Evolutionary conservation across 1,140 invertebrate species (phyloP).

Genomic region (Rhopalosiphum padi): DNA sequence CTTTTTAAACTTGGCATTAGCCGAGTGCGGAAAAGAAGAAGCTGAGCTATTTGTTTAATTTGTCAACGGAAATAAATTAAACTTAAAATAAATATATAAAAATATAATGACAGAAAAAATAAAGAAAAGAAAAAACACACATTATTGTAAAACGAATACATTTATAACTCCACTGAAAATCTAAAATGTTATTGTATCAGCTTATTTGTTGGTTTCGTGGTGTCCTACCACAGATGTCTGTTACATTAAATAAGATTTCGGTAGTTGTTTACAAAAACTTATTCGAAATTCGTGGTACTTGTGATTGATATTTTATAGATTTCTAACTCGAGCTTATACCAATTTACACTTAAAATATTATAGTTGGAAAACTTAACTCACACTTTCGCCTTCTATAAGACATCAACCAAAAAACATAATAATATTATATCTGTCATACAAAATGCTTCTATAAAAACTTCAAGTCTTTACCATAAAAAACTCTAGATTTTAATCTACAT

Average conservation of each 20-base stretch:
- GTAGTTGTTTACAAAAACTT: neutral
- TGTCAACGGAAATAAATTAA: neutral
- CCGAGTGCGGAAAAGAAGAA: neutral
- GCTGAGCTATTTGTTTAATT: no score
- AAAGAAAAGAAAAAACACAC: no score
- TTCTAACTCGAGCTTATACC: neutral
- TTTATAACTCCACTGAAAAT: neutral
- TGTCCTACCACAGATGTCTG: neutral
- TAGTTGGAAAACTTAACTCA: neutral
- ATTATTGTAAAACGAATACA: no score
- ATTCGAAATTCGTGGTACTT: neutral
- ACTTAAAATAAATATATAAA: neutral
- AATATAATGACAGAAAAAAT: neutral
- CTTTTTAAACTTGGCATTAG: neutral
- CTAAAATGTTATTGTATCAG: neutral
- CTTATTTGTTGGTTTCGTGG: neutral
- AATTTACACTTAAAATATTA: neutral
- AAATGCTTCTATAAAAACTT: neutral
- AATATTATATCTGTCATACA: neutral
- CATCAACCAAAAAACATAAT: neutral
- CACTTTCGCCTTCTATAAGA: neutral
- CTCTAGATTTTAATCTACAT: neutral
- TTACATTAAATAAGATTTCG: neutral
- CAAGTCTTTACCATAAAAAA: neutral
- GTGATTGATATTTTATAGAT: neutral